Evolutionary conservation across 2,797 vertebrate genomes (phyloP).

Genomic region (Gymnothorax reevesii): DNA sequence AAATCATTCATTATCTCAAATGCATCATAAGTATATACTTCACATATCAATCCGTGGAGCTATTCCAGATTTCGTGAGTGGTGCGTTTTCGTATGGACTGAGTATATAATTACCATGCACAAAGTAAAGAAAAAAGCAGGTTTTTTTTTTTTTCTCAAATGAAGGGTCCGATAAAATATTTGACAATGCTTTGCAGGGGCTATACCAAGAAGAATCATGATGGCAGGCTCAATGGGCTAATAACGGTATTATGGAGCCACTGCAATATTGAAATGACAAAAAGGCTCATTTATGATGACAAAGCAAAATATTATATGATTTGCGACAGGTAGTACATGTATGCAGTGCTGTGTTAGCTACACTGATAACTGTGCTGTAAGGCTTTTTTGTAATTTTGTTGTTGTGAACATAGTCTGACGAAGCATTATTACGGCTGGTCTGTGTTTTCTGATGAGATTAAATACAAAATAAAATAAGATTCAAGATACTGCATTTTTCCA

Average conservation of each 20-base stretch:
- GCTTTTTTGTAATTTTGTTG: not conserved
- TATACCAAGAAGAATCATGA: not conserved
- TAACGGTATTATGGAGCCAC: not conserved
- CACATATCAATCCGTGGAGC: too few relatives aligned
- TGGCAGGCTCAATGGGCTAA: not conserved
- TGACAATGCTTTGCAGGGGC: not conserved
- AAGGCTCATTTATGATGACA: not conserved
- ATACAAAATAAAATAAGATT: not conserved
- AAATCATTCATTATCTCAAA: too few relatives aligned
- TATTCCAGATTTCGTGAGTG: too few relatives aligned
- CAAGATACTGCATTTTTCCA: slow-evolving; percentile 2
- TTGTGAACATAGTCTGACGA: not conserved
- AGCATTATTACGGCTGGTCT: not conserved
- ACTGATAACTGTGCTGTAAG: not conserved
- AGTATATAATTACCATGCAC: too few relatives aligned
- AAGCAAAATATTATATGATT: not conserved
- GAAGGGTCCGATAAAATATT: not conserved
- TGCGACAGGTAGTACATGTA: not conserved
- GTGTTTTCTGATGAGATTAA: not conserved
- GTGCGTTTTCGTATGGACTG: too few relatives aligned
- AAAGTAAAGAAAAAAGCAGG: too few relatives aligned
- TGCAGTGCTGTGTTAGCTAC: not conserved
- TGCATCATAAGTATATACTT: too few relatives aligned
- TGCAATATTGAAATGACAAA: not conserved
- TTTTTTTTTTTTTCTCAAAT: not conserved